These are phyloP conservation scores for Neodiprion fabricii DNA, from an alignment of 1,140 invertebrate genomes.

Conservation along the genomic window DNA sequence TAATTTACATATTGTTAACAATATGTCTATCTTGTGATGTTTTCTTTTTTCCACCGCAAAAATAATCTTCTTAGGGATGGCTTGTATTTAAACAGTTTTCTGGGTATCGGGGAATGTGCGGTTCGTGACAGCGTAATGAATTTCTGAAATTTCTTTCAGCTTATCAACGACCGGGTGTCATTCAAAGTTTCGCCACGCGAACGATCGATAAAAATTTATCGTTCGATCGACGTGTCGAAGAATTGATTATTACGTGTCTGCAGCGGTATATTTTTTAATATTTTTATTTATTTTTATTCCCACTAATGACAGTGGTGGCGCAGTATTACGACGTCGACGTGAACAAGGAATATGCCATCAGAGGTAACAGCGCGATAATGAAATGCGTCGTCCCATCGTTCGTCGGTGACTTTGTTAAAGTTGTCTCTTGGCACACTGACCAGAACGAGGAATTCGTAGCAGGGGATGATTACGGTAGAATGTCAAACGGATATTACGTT, in stretches of 20 bases:
- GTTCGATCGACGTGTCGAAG: too few relatives aligned
- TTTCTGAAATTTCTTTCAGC: too few relatives aligned
- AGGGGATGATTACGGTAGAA: slow-evolving; percentile 69
- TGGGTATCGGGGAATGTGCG: too few relatives aligned
- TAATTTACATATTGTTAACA: too few relatives aligned
- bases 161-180: too few relatives aligned
- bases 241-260: not conserved
- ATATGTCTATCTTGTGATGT: too few relatives aligned
- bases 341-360: slow-evolving; percentile 90
- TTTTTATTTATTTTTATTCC: not conserved
- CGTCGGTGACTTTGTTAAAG: slow-evolving; percentile 89
- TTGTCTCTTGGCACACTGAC: slow-evolving; percentile 88
- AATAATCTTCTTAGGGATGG: too few relatives aligned
- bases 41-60: too few relatives aligned
- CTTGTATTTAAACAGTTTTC: too few relatives aligned
- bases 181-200: too few relatives aligned
- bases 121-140: too few relatives aligned
- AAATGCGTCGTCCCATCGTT: slow-evolving; percentile 93
- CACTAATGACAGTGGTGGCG: slow-evolving; percentile 74
- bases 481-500: not conserved
- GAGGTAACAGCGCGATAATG: slow-evolving; percentile 88
- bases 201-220: too few relatives aligned
- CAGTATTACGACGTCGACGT: slow-evolving; percentile 88
- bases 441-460: slow-evolving; percentile 73
- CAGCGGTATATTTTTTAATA: not conserved